Base-by-base conservation (phyloP, 2,113 vertebrate species). In the Arvicanthis niloticus region DNA sequence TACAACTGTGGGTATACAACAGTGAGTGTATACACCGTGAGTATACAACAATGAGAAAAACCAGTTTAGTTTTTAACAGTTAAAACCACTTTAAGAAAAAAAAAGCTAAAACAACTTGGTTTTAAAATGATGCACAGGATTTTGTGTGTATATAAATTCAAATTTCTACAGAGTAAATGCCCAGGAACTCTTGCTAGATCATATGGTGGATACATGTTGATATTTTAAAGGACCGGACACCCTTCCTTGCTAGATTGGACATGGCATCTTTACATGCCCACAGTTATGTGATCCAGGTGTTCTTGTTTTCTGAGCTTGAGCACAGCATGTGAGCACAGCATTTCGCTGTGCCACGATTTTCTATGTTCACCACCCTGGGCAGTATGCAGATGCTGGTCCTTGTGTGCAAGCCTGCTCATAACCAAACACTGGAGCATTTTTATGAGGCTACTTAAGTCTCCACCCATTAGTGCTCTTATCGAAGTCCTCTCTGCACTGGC, bases 111-210 rank as follows among this genome's bases (percentile, higher is more conserved):
- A 34, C 40, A 45, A 53, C 68, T 68, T 42, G 70, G 31, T 68
- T 67, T 68, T 68, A 68, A 68, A 91, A 91, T 1, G 37, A 0
- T 48, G 42, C 37, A 56, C 34, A 58, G 4, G 58, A 29, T 82
- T 95, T 70, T 21, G 4, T 94, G 37, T 48, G 70, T 56, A 85
- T 29, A 88, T 4, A 67, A 10, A 19, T 89, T 91, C 78, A 67
- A 68, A 75, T 93, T 85, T 94, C 82, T 94, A 62, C 92, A 65
- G 34, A 51, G 70, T 31, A 88, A 88, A 45, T 40, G 37, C 34
- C n/a, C 45, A 42, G 6, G 75, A 56, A 17, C 26, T 19, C 19
- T 2, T 90, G 40, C 19, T 90, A n/a, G 60, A 67, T 60, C 24
- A 6, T 60, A n/a, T 21, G 12, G 60, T 73, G 24, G 37, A 4